These are phyloP conservation scores for Pelodiscus sinensis DNA, from an alignment of 2,113 vertebrate species.

Conservation along the genomic window DNA sequence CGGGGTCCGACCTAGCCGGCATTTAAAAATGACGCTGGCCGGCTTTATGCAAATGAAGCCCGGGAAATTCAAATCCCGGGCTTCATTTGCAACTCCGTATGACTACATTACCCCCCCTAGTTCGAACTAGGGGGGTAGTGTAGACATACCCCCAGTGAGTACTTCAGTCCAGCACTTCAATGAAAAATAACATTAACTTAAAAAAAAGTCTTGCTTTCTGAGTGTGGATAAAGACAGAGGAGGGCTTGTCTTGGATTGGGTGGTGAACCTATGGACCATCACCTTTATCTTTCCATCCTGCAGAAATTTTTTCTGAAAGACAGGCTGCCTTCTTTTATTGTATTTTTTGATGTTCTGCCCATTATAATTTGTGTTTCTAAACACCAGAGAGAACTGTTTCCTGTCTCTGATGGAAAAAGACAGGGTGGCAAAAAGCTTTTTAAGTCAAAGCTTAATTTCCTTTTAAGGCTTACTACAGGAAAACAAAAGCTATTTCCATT, in stretches of 20 bases:
- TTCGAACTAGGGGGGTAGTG: too few relatives aligned
- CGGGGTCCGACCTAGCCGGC: too few relatives aligned
- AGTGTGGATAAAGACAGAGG: neutral
- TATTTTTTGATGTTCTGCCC: constrained; percentile 30
- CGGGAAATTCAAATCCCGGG: too few relatives aligned
- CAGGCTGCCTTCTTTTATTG: constrained; percentile 8
- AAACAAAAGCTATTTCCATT: constrained; percentile 31
- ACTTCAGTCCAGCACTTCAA: neutral
- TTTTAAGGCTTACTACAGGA: neutral
- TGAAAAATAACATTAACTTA: neutral
- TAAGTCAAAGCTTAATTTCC: neutral
- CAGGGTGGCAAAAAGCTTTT: neutral
- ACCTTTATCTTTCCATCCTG: constrained; percentile 25
- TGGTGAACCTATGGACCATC: neutral
- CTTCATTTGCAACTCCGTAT: too few relatives aligned
- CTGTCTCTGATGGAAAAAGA: neutral
- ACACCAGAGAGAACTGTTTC: neutral
- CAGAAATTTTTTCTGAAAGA: constrained; percentile 26
- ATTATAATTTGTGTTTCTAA: constrained; percentile 54
- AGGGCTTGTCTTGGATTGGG: neutral
- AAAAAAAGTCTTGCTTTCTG: neutral
- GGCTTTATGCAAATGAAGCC: too few relatives aligned
- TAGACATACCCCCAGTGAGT: too few relatives aligned
- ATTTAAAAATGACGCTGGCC: too few relatives aligned
- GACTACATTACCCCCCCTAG: too few relatives aligned